Evolutionary conservation across 2,113 vertebrate species (phyloP).

Genomic region (Hemicordylus capensis): DNA sequence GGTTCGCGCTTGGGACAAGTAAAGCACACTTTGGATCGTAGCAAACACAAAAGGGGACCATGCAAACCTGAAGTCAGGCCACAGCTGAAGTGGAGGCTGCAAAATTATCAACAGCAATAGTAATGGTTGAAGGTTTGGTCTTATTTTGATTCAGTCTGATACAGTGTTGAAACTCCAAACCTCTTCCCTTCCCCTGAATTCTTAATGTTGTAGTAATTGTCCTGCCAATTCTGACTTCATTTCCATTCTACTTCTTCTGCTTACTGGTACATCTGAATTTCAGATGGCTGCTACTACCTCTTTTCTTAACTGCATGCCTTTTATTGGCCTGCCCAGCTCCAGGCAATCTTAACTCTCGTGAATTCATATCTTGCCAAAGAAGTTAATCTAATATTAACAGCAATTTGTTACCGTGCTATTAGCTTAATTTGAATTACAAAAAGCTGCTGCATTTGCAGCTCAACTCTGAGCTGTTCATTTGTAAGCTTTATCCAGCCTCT

Average conservation of each 20-base stretch:
- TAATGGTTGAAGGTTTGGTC: constrained; percentile 41
- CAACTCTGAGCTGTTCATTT: constrained; percentile 42
- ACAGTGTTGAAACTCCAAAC: constrained; percentile 52
- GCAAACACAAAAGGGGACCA: no score
- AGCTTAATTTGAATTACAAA: constrained; percentile 72
- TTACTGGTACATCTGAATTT: constrained; percentile 31
- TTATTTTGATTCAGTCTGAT: constrained; percentile 51
- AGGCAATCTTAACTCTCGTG: constrained; percentile 51
- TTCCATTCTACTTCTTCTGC: not conserved
- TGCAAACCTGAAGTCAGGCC: not conserved
- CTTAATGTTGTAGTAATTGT: constrained; percentile 58
- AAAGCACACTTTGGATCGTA: no score
- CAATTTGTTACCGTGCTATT: constrained; percentile 64
- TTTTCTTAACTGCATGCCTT: constrained; percentile 56
- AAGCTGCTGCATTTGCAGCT: constrained; percentile 59
- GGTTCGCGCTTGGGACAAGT: no score
- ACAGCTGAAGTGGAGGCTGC: not conserved
- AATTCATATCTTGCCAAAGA: constrained; percentile 65
- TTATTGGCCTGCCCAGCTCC: constrained; percentile 41
- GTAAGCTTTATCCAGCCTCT: no score
- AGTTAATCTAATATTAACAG: constrained; percentile 73
- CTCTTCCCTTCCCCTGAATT: constrained; percentile 44
- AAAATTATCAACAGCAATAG: not conserved
- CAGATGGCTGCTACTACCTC: constrained; percentile 46
- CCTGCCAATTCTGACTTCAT: constrained; percentile 53